A percentile compares a stretch with the other conserved stretches of the same genome.
Evolutionary conservation across 2,888 invertebrate species (phyloP).

Genomic region (Hartigia nigra): DNA sequence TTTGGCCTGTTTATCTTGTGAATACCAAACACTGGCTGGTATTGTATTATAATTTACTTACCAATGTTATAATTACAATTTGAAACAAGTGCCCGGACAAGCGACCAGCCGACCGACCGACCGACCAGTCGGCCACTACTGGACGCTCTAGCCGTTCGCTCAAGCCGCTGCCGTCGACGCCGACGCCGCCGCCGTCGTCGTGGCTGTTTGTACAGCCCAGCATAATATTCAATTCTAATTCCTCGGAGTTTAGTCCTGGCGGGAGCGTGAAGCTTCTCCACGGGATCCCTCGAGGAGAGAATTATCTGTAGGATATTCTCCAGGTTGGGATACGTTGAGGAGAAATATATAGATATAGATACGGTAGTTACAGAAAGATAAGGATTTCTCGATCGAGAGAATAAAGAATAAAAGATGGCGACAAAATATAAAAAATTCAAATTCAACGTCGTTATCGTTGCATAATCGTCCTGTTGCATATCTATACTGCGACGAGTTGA

Average conservation of each 20-base stretch:
- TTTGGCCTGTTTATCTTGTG: constrained; percentile 60
- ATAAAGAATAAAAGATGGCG: neutral
- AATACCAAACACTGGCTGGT: constrained; percentile 61
- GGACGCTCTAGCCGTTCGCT: neutral
- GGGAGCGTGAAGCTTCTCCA: neutral
- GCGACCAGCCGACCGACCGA: neutral
- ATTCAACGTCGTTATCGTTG: neutral
- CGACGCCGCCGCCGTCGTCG: constrained; percentile 32
- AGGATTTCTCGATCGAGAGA: neutral
- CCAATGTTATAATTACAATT: constrained; percentile 66
- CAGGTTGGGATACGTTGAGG: neutral
- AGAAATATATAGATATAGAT: neutral
- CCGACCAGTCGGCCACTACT: neutral
- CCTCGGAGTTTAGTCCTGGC: constrained; percentile 57
- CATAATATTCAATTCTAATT: constrained; percentile 65
- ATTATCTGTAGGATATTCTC: neutral
- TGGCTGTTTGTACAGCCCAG: constrained; percentile 59
- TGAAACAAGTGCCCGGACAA: constrained; percentile 35
- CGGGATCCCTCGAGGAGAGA: neutral
- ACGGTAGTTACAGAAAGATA: neutral
- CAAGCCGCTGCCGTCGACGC: neutral
- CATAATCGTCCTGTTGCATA: neutral
- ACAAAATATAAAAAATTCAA: neutral
- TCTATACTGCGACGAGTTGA: neutral
- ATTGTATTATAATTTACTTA: constrained; percentile 67